These are phyloP conservation scores for Zaprionus tsacasi DNA, from an alignment of 1,140 invertebrate genomes.

Conservation along the genomic window DNA sequence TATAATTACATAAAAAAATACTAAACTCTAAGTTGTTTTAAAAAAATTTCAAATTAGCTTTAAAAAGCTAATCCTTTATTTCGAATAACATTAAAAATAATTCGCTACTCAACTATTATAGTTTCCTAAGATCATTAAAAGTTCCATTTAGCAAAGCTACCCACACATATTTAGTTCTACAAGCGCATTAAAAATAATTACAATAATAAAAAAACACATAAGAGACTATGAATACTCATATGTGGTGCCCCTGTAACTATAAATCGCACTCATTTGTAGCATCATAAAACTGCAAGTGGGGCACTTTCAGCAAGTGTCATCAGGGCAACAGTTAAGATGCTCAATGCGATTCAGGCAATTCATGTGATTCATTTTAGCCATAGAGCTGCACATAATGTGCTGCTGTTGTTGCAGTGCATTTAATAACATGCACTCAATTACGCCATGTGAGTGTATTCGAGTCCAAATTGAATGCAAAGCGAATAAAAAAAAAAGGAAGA, in stretches of 20 bases:
- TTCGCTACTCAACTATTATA: not conserved
- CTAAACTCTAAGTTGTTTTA: no score
- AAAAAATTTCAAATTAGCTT: no score
- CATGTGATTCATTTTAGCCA: conserved; percentile 9
- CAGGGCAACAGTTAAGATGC: not conserved
- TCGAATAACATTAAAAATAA: not conserved
- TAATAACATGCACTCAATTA: conserved; percentile 75
- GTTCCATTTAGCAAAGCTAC: not conserved
- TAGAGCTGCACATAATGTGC: conserved; percentile 13
- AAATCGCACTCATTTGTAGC: conserved; percentile 3
- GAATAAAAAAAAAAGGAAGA: not conserved
- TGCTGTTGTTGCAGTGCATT: conserved; percentile 53
- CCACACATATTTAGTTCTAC: not conserved
- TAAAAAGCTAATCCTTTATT: not conserved
- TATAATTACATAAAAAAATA: no score
- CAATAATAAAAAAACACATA: not conserved
- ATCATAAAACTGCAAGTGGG: conserved; percentile 3
- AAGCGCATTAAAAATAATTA: not conserved
- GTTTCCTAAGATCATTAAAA: not conserved
- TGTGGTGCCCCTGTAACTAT: not conserved
- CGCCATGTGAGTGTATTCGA: conserved; percentile 60
- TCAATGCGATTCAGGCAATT: not conserved
- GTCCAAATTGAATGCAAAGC: conserved; percentile 72
- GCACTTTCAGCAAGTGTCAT: conserved; percentile 6
- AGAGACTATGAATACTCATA: not conserved